phyloP scores from a whole-genome alignment of 2,113 vertebrate species.

The Prochilodus magdalenae region DNA sequence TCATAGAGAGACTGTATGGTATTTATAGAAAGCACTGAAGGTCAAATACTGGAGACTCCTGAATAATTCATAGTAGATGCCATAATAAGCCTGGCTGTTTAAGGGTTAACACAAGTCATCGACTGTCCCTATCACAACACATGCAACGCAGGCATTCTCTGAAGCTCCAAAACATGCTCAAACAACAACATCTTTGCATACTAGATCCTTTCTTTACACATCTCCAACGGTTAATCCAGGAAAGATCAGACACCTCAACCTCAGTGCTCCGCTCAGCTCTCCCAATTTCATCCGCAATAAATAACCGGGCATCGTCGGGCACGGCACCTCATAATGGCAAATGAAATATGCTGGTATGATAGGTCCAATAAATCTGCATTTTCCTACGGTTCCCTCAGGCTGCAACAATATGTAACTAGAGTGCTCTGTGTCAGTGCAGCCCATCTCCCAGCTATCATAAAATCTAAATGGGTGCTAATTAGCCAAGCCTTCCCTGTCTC shows the following conservation, averaged over 20 bases:
- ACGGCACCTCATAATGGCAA: slow-evolving; percentile 99
- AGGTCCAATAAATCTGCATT: slow-evolving; percentile 99
- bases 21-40: background rate
- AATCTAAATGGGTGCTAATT: slow-evolving; percentile 99
- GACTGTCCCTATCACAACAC: background rate
- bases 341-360: slow-evolving; percentile 99
- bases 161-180: background rate
- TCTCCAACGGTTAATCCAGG: slow-evolving; percentile 98
- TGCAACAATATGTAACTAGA: slow-evolving; percentile 99
- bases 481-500: slow-evolving; percentile 99
- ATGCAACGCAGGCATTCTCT: background rate
- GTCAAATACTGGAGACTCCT: background rate
- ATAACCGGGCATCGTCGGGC: slow-evolving; percentile 99
- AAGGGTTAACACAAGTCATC: background rate
- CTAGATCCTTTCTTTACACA: slow-evolving; percentile 76
- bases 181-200: background rate
- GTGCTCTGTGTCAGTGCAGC: slow-evolving; percentile 99
- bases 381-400: slow-evolving; percentile 99
- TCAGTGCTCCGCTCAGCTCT: slow-evolving; percentile 96
- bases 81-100: background rate
- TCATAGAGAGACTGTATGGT: too few species aligned
- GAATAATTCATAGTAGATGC: too few species aligned
- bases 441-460: slow-evolving; percentile 99
- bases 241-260: slow-evolving; percentile 98
- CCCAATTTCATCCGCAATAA: slow-evolving; percentile 99